Percentiles rank a stretch among this genome's conserved stretches.
Conservation (phyloP, 2,797 vertebrate species). For the Microctenopoma stevenorrisi region DNA sequence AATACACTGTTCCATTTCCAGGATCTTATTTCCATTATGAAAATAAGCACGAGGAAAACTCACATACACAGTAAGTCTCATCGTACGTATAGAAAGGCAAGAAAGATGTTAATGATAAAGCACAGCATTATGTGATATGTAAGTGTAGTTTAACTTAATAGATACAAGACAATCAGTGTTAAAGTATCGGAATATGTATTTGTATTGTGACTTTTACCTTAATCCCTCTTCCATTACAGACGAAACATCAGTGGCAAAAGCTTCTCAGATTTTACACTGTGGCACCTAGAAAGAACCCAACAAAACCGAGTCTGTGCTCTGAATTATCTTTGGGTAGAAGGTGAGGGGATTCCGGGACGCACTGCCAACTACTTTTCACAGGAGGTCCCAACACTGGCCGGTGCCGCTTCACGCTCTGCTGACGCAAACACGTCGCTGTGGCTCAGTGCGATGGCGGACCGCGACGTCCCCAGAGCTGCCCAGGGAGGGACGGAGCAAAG, state of each 20-base stretch:
- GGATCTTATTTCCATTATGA: neutral
- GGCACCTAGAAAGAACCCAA: neutral
- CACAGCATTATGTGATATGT: neutral
- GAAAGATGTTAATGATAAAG: neutral
- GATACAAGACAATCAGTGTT: neutral
- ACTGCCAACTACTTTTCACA: slow-evolving; percentile 26
- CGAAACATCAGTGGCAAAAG: neutral
- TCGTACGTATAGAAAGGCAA: neutral
- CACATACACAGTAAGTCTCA: neutral
- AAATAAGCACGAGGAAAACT: neutral
- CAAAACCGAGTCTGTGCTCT: neutral
- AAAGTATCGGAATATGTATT: neutral
- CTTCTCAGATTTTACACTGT: neutral
- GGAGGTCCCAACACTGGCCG: slow-evolving; percentile 66
- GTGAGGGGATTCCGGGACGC: neutral
- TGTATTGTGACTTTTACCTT: neutral
- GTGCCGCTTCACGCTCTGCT: slow-evolving; percentile 66
- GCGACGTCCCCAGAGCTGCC: slow-evolving; percentile 69
- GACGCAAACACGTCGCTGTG: slow-evolving; percentile 80
- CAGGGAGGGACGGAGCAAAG: slow-evolving; percentile 77
- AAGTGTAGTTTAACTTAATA: neutral
- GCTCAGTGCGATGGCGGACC: slow-evolving; percentile 77
- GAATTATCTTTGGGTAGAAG: neutral
- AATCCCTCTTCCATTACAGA: slow-evolving; percentile 1
- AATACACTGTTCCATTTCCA: neutral